Percentiles rank a stretch among this genome's conserved stretches.
Conservation (phyloP, 2,888 invertebrate genomes). For the Ennomos fuscantarius region DNA sequence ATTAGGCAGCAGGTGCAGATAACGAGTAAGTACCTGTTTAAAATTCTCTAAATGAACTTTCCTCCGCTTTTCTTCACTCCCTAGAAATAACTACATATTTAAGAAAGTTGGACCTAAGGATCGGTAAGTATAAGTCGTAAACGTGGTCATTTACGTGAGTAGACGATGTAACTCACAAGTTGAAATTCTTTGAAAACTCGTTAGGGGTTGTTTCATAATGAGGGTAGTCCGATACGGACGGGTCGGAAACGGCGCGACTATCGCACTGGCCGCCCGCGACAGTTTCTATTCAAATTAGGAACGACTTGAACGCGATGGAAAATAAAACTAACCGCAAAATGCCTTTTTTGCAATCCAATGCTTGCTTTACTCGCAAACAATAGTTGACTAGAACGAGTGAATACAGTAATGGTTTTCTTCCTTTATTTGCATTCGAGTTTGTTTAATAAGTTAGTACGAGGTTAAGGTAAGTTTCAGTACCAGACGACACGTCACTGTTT, state of each 20-base stretch:
- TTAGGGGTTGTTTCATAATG: constrained; percentile 56
- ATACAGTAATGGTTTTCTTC: constrained; percentile 15
- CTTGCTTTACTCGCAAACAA: constrained; percentile 25
- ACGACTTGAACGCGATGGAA: constrained; percentile 46
- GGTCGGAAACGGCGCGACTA: constrained; percentile 67
- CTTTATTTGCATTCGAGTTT: constrained; percentile 7
- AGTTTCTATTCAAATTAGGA: constrained; percentile 76
- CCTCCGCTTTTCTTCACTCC: constrained; percentile 8
- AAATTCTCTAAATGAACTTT: constrained; percentile 37
- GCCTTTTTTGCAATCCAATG: constrained; percentile 40
- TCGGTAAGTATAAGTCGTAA: constrained; percentile 31
- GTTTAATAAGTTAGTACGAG: constrained; percentile 11
- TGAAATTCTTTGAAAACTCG: constrained; percentile 64
- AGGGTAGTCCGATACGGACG: constrained; percentile 61
- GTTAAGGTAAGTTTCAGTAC: constrained; percentile 33
- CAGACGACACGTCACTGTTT: constrained; percentile 63
- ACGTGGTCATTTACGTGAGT: constrained; percentile 57
- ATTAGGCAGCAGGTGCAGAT: constrained; percentile 53
- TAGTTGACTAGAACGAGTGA: background rate
- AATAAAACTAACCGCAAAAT: constrained; percentile 31
- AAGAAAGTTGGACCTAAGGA: constrained; percentile 14
- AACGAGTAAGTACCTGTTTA: constrained; percentile 45
- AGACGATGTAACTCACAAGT: constrained; percentile 59
- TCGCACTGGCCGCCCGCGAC: constrained; percentile 61
- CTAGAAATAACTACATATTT: constrained; percentile 23